phyloP scores from a whole-genome alignment of 1,140 invertebrate genomes.

The Zaprionus camerounensis region DNA sequence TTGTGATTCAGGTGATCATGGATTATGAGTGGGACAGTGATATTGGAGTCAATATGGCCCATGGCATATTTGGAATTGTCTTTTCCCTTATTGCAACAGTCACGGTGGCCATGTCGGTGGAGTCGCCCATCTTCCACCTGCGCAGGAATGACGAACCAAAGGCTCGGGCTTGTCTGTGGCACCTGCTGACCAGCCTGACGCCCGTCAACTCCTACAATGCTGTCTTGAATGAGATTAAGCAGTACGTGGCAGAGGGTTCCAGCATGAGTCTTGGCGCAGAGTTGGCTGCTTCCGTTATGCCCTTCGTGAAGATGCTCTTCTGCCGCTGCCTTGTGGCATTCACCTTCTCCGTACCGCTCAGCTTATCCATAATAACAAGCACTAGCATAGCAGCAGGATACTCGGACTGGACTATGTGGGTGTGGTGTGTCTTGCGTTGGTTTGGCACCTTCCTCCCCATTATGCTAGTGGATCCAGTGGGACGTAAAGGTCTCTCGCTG shows the following conservation, averaged over 20 bases:
- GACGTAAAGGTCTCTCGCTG: conserved; percentile 57
- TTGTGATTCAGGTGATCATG: conserved; percentile 68
- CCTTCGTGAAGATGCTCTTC: conserved; percentile 63
- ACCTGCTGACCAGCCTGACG: conserved; percentile 20
- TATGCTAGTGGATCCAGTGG: conserved; percentile 46
- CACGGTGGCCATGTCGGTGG: conserved; percentile 28
- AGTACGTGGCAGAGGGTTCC: conserved; percentile 52
- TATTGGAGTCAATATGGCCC: conserved; percentile 48
- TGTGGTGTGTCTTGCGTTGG: conserved; percentile 53
- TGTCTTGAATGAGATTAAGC: conserved; percentile 54
- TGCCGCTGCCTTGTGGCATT: conserved; percentile 72
- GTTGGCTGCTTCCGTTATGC: conserved; percentile 40
- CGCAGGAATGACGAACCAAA: conserved; percentile 60
- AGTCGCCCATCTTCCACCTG: conserved; percentile 67
- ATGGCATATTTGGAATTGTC: conserved; percentile 70
- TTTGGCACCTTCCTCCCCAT: conserved; percentile 51
- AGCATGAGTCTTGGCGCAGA: conserved; percentile 36
- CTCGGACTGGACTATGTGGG: conserved; percentile 39
- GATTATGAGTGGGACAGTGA: conserved; percentile 34
- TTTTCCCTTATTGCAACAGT: conserved; percentile 40
- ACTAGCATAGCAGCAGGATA: not conserved
- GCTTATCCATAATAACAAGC: conserved; percentile 16
- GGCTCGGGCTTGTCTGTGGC: conserved; percentile 40
- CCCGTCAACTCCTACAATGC: conserved; percentile 24
- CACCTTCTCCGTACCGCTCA: conserved; percentile 63